Evolutionary conservation across 2,113 vertebrate genomes (phyloP).

Genomic region (Calidris pygmaea): DNA sequence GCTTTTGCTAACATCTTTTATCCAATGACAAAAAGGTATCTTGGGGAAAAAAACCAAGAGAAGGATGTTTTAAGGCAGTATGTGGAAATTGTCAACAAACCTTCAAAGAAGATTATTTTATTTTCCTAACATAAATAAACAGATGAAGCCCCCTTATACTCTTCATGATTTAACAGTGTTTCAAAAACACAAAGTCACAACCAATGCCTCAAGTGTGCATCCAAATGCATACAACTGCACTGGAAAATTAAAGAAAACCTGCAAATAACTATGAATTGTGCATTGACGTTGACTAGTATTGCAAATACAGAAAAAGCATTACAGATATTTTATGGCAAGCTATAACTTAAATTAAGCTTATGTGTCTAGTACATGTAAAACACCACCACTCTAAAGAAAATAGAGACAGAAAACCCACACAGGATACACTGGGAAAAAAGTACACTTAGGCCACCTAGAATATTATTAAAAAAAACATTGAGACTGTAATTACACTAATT

Average conservation of each 20-base stretch:
- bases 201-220: background rate
- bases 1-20: background rate
- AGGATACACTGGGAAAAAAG: background rate
- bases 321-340: background rate
- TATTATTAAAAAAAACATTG: background rate
- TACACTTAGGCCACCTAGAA: background rate
- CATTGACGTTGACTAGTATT: background rate
- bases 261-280: background rate
- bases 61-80: background rate
- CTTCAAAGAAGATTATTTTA: background rate
- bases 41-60: background rate
- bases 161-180: background rate
- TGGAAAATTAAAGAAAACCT: background rate
- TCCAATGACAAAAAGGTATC: background rate
- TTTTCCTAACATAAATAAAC: background rate
- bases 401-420: background rate
- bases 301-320: background rate
- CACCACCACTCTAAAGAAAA: background rate
- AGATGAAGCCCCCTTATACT: background rate
- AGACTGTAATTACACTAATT: background rate
- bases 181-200: background rate
- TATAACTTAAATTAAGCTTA: background rate
- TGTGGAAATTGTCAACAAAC: background rate
- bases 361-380: background rate
- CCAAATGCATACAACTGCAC: background rate